Percentiles rank a stretch among this genome's conserved stretches.
Conservation (phyloP, 2,888 invertebrate genomes). For the Siphlonurus alternatus region DNA sequence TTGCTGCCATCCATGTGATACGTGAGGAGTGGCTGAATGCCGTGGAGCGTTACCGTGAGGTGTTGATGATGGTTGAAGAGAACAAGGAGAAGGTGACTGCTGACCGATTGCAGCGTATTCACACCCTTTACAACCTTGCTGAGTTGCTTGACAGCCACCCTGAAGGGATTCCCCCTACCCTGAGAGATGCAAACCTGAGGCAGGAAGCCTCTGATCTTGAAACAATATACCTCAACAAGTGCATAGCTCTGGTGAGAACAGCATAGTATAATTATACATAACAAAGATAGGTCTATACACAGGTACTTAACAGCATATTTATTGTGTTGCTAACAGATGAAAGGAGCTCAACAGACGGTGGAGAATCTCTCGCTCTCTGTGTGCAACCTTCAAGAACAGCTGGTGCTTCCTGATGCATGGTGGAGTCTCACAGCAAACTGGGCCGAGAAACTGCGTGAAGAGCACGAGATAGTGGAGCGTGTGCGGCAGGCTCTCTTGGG, state of each 20-base stretch:
- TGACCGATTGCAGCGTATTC: slow-evolving; percentile 47
- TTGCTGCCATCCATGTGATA: slow-evolving; percentile 45
- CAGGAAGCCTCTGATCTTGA: slow-evolving; percentile 34
- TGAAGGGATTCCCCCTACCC: slow-evolving; percentile 29
- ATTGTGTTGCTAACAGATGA: not conserved
- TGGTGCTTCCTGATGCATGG: not conserved
- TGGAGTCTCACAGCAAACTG: not conserved
- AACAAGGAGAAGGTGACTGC: slow-evolving; percentile 31
- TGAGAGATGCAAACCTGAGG: slow-evolving; percentile 31
- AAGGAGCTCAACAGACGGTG: not conserved
- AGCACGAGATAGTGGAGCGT: not conserved
- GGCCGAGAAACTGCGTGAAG: not conserved
- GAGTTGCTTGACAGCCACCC: slow-evolving; percentile 29
- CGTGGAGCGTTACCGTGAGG: slow-evolving; percentile 40
- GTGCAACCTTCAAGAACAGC: not conserved
- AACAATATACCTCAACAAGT: slow-evolving; percentile 36
- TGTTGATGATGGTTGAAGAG: slow-evolving; percentile 33
- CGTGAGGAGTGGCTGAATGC: slow-evolving; percentile 33
- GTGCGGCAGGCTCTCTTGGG: not conserved
- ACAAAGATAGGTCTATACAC: too few species aligned
- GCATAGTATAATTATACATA: not conserved
- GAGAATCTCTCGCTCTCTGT: not conserved
- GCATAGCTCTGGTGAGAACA: slow-evolving; percentile 16
- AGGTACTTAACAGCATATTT: not conserved
- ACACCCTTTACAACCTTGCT: slow-evolving; percentile 46